Conservation (phyloP, 2,113 vertebrate genomes). For the Rhagologus leucostigma region DNA sequence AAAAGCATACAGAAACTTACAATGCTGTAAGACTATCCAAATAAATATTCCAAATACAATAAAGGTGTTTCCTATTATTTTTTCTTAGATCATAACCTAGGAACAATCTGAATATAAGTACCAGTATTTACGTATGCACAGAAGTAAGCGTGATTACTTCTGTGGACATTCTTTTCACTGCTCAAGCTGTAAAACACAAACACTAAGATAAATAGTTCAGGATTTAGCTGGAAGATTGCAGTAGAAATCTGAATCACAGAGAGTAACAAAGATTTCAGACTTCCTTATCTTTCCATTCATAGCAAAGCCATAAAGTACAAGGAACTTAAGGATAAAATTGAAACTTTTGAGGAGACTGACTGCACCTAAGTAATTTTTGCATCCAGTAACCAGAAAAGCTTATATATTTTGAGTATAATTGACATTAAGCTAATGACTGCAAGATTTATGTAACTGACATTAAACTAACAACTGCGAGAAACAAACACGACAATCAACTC, state of each 20-base stretch:
- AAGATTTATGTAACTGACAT: background rate
- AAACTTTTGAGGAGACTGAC: background rate
- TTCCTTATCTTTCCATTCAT: background rate
- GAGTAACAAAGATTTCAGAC: background rate
- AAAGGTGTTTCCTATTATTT: background rate
- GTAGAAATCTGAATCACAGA: background rate
- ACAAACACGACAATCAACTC: background rate
- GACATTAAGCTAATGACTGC: background rate
- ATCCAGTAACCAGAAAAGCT: background rate
- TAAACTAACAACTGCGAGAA: background rate
- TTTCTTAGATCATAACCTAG: background rate
- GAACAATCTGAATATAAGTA: background rate
- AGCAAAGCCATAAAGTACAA: background rate
- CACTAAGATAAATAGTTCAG: background rate
- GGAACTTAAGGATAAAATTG: background rate
- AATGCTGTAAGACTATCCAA: background rate
- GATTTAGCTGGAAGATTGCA: background rate
- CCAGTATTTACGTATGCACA: background rate
- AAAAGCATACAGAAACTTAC: background rate
- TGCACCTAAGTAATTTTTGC: background rate
- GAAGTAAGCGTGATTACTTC: background rate
- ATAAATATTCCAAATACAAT: background rate
- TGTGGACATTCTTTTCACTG: background rate
- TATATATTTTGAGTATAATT: background rate
- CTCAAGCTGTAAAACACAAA: background rate